Evolutionary conservation across 2,797 vertebrate species (phyloP), one percentile per base, ranked within the genome.

Genomic region (Anguilla marmorata): DNA sequence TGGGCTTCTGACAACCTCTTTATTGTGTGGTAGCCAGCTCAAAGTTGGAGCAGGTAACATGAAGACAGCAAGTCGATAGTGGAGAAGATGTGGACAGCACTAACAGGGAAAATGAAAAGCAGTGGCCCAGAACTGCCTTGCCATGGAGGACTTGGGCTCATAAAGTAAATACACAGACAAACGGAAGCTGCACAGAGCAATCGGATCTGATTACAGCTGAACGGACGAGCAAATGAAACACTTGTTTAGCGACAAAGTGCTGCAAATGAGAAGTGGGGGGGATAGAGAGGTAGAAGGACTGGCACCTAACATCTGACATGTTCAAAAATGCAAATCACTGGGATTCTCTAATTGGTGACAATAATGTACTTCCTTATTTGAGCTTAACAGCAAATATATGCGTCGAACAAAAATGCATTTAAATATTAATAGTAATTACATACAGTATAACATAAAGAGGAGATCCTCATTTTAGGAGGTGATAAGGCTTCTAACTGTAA

Each of bases 1-100:
- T 86, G 60, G 89, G 86, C 89, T 90, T 89, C 88, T 92, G 93
- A 93, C 93, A 94, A 91, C 90, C 92, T 93, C 92, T 95, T 95
- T 93, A 93, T 91, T 86, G 87, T 89, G 85, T 92, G 92, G 94
- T 90, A 91, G 93, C 93, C 90, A 86, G 90, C 89, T 54, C 86
- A 79, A 89, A 91, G 92, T 89, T 86, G 45, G 85, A 91, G 90
- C 88, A 87, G 89, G 89, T 94, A 93, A 94, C 93, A 94, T 94
- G 91, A 94, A 93, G 94, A 94, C 94, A 95, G 94, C 74, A 95
- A 94, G 93, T 95, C 93, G 89, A 95, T 94, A 92, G 84, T 0
- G 80, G 93, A 92, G 91, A 91, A 92, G 88, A 76, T 92, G 92
- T 90, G 91, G 91, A 92, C 89, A 89, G 90, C 41, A 72, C 91